These are phyloP conservation scores for Myiozetetes cayanensis DNA, from an alignment of 2,113 vertebrate species.

Conservation along the genomic window DNA sequence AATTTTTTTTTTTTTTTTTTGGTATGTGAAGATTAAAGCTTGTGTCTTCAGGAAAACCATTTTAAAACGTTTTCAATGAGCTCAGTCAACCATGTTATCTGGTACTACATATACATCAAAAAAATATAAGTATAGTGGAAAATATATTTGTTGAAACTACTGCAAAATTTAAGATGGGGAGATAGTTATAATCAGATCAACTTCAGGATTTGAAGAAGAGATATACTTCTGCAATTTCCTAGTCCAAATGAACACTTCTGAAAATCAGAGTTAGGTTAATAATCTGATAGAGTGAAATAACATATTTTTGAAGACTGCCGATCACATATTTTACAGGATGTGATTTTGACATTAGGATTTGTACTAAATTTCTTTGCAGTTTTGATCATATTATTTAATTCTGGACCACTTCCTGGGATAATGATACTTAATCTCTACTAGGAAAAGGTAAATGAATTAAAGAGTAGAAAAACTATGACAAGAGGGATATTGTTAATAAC, in stretches of 20 bases:
- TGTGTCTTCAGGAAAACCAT: background rate
- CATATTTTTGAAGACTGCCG: background rate
- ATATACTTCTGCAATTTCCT: background rate
- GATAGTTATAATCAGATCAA: background rate
- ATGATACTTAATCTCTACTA: background rate
- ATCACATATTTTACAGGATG: background rate
- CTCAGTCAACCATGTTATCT: background rate
- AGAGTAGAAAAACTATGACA: background rate
- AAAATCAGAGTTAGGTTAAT: constrained; percentile 21
- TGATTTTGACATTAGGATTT: background rate
- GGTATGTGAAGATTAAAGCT: background rate
- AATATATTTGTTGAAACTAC: background rate
- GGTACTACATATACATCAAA: background rate
- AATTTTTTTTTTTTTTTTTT: background rate
- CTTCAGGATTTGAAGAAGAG: background rate
- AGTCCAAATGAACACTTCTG: background rate
- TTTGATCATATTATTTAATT: background rate
- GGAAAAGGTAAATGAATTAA: background rate
- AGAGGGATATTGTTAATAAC: background rate
- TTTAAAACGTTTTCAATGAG: background rate
- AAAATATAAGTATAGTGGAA: background rate
- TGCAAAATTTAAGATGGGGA: background rate
- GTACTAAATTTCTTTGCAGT: background rate
- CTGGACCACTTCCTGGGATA: background rate
- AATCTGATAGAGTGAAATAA: background rate